These are phyloP conservation scores for Trichosurus vulpecula DNA, from an alignment of 2,797 vertebrate genomes.

Conservation along the genomic window DNA sequence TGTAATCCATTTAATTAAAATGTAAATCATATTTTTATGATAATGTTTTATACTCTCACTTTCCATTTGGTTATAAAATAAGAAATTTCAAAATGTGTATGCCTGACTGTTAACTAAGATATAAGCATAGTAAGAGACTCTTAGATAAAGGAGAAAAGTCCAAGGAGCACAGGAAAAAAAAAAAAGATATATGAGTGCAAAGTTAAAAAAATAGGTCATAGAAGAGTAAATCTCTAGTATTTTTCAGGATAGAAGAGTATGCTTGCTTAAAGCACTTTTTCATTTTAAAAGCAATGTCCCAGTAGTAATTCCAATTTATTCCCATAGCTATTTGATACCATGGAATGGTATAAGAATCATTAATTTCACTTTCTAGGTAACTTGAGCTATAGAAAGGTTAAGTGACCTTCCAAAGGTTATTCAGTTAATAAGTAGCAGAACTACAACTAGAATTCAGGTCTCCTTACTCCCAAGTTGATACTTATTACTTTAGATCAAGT, in stretches of 20 bases:
- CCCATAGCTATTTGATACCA: not conserved
- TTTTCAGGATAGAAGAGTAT: not conserved
- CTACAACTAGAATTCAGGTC: not conserved
- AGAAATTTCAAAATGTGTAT: not conserved
- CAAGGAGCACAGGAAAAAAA: not conserved
- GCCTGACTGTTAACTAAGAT: not conserved
- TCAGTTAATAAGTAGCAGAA: not conserved
- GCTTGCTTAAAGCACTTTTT: not conserved
- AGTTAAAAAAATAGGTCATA: not conserved
- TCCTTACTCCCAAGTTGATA: not conserved
- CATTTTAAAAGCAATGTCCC: not conserved
- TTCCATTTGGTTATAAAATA: not conserved
- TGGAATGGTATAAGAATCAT: not conserved
- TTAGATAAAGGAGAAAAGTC: not conserved
- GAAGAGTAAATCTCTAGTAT: not conserved
- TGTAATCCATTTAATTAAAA: not conserved
- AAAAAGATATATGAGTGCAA: not conserved
- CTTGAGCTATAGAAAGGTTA: not conserved
- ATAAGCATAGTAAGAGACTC: not conserved
- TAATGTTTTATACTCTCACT: not conserved
- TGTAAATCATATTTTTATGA: not conserved
- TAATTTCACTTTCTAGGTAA: not conserved
- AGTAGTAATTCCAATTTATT: not conserved
- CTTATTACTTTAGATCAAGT: not conserved
- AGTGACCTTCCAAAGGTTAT: not conserved